Evolutionary conservation across 2,888 invertebrate species (phyloP), one percentile per base, ranked within the genome.

Genomic region (Adelognathus sp.): DNA sequence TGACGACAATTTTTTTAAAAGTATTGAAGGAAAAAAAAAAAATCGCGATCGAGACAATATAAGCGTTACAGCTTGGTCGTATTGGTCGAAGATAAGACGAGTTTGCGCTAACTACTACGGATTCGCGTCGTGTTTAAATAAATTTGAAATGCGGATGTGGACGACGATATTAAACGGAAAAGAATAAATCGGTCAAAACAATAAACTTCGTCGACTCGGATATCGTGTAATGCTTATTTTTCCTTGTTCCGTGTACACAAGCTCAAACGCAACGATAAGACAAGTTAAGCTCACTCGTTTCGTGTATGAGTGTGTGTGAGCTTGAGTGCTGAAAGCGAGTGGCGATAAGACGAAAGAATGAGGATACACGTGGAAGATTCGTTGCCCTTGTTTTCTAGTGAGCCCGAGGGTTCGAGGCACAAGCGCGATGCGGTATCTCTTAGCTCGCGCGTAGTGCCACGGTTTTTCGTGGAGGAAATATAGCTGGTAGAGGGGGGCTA

Each of bases 331-430:
- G 50, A 50, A 50, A 50, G 50, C 50, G 50, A 50, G 50, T 50
- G 50, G 50, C 50, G 50, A 50, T 50, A 50, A 50, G 50, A 21
- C 50, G 50, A 50, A 50, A 21, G 50, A 50, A 50, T 50, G 50
- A 50, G 21, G 50, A 50, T 50, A 50, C 21, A 24, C 50, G 50
- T 24, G 11, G 50, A 50, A n/a, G 21, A 50, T 50, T 50, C 50
- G 50, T 50, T 50, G 50, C 50, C 50, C 50, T 50, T 50, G 50
- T 50, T 50, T 50, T 7, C 6, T 21, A 50, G 50, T 9, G 3
- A 21, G 50, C 50, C 50, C 50, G 50, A 50, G 50, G 50, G 50
- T 50, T 21, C 50, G 21, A 50, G n/a, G 50, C 50, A 50, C 21
- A 11, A 50, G 50, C 50, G 50, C 21, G 46, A 46, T 46, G 18